Evolutionary conservation across 1,140 invertebrate species (phyloP).

Genomic region (Anagrus nilaparvatae): DNA sequence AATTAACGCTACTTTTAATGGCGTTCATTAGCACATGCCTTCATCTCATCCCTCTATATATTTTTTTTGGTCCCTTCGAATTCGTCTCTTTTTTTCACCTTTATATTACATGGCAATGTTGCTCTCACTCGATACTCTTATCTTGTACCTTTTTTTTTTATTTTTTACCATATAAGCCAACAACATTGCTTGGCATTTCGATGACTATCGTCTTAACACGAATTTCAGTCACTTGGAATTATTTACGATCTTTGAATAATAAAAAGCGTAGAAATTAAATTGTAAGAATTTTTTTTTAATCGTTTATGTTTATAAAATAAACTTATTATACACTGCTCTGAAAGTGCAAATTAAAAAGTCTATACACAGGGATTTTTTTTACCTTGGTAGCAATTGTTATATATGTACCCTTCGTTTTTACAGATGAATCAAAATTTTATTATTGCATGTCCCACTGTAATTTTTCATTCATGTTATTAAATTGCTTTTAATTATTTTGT

Average conservation of each 20-base stretch:
- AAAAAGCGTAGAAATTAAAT: no score
- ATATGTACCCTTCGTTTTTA: no score
- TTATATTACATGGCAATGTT: neutral
- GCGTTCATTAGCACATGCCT: constrained; percentile 42
- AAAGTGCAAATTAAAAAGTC: no score
- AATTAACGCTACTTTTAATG: constrained; percentile 45
- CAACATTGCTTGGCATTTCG: constrained; percentile 1
- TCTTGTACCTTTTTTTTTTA: constrained; percentile 5
- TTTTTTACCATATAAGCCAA: neutral
- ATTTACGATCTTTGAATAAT: constrained; percentile 15
- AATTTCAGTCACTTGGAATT: constrained; percentile 15
- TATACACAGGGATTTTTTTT: no score
- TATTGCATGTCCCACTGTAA: no score
- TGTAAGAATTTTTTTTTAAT: no score
- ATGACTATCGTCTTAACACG: constrained; percentile 14
- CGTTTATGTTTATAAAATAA: no score
- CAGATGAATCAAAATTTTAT: no score
- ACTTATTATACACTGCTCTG: no score
- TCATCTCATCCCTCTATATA: constrained; percentile 18
- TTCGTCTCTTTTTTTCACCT: constrained; percentile 12
- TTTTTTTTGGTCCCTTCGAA: constrained; percentile 11
- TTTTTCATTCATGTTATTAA: no score
- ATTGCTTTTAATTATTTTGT: no score
- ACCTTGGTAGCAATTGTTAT: no score
- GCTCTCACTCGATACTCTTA: neutral